These are phyloP conservation scores for Emydura subglobosa DNA, from an alignment of 2,113 vertebrate genomes.

Conservation along the genomic window DNA sequence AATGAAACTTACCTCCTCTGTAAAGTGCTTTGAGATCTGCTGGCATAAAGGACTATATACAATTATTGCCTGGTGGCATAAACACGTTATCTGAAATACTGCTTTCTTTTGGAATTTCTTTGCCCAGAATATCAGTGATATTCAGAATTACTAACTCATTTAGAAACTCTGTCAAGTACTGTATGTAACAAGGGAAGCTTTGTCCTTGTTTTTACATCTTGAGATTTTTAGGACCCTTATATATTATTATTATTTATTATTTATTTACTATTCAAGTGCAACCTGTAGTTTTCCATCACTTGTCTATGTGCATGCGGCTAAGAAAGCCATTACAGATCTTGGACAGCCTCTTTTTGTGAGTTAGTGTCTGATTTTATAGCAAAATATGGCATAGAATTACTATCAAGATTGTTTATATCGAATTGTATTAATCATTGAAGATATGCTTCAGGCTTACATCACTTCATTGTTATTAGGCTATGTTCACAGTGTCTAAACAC, in stretches of 20 bases:
- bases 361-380: not conserved
- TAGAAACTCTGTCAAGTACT: not conserved
- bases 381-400: not conserved
- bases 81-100: not conserved
- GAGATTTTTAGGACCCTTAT: not conserved
- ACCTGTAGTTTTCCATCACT: not conserved
- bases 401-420: not conserved
- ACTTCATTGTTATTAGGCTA: slow-evolving; percentile 13
- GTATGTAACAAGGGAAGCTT: not conserved
- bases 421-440: slow-evolving; percentile 15
- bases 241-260: not conserved
- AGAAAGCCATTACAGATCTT: not conserved
- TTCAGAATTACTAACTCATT: not conserved
- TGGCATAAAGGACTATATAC: not conserved
- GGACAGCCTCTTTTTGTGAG: not conserved
- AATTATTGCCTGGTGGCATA: not conserved
- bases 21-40: not conserved
- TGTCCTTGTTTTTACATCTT: not conserved
- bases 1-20: not conserved
- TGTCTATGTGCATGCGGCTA: not conserved
- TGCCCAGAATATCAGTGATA: accelerated
- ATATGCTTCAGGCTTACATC: not conserved
- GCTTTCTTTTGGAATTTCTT: not conserved
- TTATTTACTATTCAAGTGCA: not conserved
- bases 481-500: not conserved